These are phyloP conservation scores for Calyptommatus sinebrachiatus DNA, from an alignment of 2,113 vertebrate species.

Conservation along the genomic window DNA sequence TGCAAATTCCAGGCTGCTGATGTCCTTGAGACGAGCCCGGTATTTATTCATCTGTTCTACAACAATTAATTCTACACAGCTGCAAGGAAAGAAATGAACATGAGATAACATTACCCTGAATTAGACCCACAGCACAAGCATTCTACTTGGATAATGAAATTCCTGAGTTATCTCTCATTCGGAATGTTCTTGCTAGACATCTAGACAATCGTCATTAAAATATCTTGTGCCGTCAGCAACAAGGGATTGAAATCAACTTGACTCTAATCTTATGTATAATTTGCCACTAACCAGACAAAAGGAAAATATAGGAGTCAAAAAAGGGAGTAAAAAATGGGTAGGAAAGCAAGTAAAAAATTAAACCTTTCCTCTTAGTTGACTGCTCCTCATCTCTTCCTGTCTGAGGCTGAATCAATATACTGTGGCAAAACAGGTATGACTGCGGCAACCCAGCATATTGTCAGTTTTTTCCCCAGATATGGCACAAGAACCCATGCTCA, in stretches of 20 bases:
- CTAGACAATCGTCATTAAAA: neutral
- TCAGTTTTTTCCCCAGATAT: too few species aligned
- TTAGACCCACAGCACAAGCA: conserved; percentile 14
- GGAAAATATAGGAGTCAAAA: neutral
- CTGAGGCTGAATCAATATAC: neutral
- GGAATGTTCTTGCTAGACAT: neutral
- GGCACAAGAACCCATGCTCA: too few species aligned
- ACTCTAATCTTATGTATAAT: neutral
- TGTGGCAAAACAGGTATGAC: neutral
- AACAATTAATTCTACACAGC: conserved; percentile 93
- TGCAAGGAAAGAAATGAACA: conserved; percentile 52
- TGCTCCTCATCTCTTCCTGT: neutral
- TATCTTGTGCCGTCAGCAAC: neutral
- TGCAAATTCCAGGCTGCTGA: conserved; percentile 94
- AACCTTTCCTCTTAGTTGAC: neutral
- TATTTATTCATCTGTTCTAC: conserved; percentile 98
- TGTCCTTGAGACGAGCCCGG: conserved; percentile 92
- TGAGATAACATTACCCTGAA: neutral
- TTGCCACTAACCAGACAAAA: neutral
- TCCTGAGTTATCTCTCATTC: neutral
- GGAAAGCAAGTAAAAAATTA: neutral
- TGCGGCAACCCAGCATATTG: too few species aligned
- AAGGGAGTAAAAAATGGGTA: neutral
- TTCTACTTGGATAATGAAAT: neutral
- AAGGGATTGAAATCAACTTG: neutral